Percentiles rank a stretch among this genome's conserved stretches.
phyloP scores from a whole-genome alignment of 2,888 invertebrate genomes.

The Urechis unicinctus region DNA sequence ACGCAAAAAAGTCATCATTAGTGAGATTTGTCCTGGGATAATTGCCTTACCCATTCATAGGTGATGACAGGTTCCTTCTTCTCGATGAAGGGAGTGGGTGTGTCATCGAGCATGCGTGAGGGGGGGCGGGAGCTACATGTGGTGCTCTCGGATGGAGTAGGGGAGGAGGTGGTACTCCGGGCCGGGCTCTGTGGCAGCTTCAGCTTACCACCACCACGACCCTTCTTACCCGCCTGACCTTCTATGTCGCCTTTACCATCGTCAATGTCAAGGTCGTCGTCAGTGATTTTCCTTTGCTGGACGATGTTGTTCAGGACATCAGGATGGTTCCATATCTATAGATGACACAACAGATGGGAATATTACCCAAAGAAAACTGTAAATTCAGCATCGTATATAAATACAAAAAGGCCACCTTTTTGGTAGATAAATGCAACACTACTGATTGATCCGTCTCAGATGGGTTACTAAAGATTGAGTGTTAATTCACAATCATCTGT shows the following conservation, averaged over 20 bases:
- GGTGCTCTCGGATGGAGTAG: not conserved
- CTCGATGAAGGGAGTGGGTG: conserved; percentile 1
- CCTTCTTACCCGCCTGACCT: not conserved
- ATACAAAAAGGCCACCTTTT: not conserved
- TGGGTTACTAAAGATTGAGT: too few relatives aligned
- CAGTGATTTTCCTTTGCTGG: conserved; percentile 30
- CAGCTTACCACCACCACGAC: not conserved
- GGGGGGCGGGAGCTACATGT: not conserved
- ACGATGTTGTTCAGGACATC: conserved; percentile 49
- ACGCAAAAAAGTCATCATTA: too few relatives aligned
- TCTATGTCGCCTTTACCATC: not conserved
- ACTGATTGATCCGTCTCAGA: too few relatives aligned
- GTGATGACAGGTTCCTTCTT: conserved; percentile 20
- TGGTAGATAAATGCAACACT: too few relatives aligned
- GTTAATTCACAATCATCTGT: too few relatives aligned
- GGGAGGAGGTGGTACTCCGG: not conserved
- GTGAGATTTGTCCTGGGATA: too few relatives aligned
- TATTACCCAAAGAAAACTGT: not conserved
- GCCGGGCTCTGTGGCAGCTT: conserved; percentile 41
- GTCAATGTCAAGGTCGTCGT: conserved; percentile 46
- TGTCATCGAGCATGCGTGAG: not conserved
- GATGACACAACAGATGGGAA: not conserved
- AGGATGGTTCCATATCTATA: conserved; percentile 55
- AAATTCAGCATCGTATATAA: not conserved
- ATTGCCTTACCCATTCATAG: conserved; percentile 24